A percentile compares a stretch with the other conserved stretches of the same genome.
Evolutionary conservation across 2,797 vertebrate species (phyloP).

Genomic region (Sebastes jordani): DNA sequence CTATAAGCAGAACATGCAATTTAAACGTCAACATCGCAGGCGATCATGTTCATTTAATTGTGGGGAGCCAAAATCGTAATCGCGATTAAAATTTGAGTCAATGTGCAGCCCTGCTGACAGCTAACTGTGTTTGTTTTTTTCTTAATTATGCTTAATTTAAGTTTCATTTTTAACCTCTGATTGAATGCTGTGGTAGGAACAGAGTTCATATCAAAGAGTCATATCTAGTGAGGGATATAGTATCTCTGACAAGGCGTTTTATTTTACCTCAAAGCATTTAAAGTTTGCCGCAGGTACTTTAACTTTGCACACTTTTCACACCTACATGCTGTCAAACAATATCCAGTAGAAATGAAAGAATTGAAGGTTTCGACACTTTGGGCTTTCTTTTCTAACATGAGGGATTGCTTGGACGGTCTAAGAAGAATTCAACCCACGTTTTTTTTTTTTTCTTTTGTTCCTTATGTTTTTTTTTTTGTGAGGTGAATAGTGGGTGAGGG

Average conservation of each 20-base stretch:
- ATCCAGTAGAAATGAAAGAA: slow-evolving; percentile 27
- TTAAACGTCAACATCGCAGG: too few relatives aligned
- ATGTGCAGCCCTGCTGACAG: too few relatives aligned
- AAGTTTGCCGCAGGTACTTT: slow-evolving; percentile 19
- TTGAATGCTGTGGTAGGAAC: not conserved
- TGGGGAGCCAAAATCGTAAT: too few relatives aligned
- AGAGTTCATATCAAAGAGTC: not conserved
- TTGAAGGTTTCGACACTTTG: slow-evolving; percentile 17
- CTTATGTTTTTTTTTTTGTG: not conserved
- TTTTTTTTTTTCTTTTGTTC: slow-evolving; percentile 11
- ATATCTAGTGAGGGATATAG: not conserved
- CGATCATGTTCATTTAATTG: too few relatives aligned
- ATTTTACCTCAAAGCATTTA: not conserved
- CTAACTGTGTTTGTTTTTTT: not conserved
- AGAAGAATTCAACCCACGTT: slow-evolving; percentile 38
- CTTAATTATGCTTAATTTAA: not conserved
- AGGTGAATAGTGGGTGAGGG: slow-evolving; percentile 25
- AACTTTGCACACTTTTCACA: slow-evolving; percentile 18
- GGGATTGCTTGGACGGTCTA: slow-evolving; percentile 6
- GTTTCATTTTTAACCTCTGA: not conserved
- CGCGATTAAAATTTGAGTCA: too few relatives aligned
- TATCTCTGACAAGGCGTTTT: not conserved
- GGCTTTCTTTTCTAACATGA: slow-evolving; percentile 20
- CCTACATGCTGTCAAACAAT: slow-evolving; percentile 38
- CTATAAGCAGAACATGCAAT: too few relatives aligned